Evolutionary conservation across 1,140 invertebrate species (phyloP), one percentile per base, ranked within the genome.

Genomic region (Drosophila chauvacae): DNA sequence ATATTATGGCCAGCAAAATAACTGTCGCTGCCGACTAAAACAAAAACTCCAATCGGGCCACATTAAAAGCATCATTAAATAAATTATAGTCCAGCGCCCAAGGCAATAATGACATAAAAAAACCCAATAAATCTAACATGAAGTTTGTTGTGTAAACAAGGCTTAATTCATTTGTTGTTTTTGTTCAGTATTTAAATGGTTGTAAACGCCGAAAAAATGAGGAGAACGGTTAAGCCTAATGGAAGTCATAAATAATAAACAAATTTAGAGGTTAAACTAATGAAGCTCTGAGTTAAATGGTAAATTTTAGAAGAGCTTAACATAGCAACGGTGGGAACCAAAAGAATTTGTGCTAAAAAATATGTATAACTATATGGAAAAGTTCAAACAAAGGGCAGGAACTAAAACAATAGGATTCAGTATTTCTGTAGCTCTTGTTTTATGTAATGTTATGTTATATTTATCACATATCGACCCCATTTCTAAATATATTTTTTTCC

Each of bases 31-130:
- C 26, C 33, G 51, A 53, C 18, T 35, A 44, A 68, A 75, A 81
- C 71, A 80, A 74, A 62, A 55, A 65, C 64, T 70, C 41, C 73
- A 66, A 71, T 66, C 58, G 55, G 45, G 56, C 26, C 71, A 62
- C 77, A 85, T 80, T 85, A 81, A 81, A 69, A 75, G 75, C 80
- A 70, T 82, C 80, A 83, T 76, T 83, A 86, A 87, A 86, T 87
- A 82, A 86, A 87, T 86, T 82, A 80, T 73, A 60, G 70, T 26
- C 55, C 80, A 55, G 60, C 44, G 53, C 71, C 58, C 39, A 37
- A 42, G 45, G 70, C 39, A 64, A 45, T 28, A 71, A 69, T 73
- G 39, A 70, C 44, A 39, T 23, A 48, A 45, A 55, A 55, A 69
- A 64, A 42, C 26, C 51, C 58, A 60, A 77, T 61, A 77, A 69